Evolutionary conservation across 2,113 vertebrate species (phyloP), one percentile per base, ranked within the genome.

Genomic region (Nerophis lumbriciformis): DNA sequence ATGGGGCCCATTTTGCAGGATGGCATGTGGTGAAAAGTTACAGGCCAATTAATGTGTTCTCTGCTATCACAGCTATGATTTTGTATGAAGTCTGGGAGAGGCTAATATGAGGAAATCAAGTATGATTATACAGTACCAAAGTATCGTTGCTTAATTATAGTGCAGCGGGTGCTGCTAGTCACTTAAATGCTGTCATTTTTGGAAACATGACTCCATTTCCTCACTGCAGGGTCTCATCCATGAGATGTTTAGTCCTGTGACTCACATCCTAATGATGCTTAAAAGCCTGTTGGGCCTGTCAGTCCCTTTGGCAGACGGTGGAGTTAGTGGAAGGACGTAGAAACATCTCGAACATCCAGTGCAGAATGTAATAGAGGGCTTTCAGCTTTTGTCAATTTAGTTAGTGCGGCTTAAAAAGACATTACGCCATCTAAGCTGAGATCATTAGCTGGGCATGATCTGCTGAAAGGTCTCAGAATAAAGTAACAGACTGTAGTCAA

Each of bases 251-350:
- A 49, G 61, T 64, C 45, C 65, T 59, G 61, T 83, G 80, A 85
- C 62, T 84, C 80, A 78, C 61, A 38, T 75, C 71, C 56, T 75
- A 76, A 79, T 83, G 77, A 73, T 64, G 70, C 49, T 63, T 78
- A 72, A 73, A 68, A 79, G 72, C 75, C 60, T 66, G 68, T 65
- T 45, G 47, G 68, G 53, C 53, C 49, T 64, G 28, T 67, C 72
- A 70, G 65, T 53, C 38, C 61, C 67, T 65, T 48, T 50, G 57
- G 50, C 65, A 67, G 72, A 66, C 69, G 70, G 54, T 72, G 61
- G 53, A 75, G 65, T 60, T 36, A 44, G 74, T 56, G 64, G 58
- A 75, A 6, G 66, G 63, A 61, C 65, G 8, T 69, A 76, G 36
- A 44, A 66, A 63, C 79, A 69, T 80, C 76, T 83, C 74, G 73